phyloP scores from a whole-genome alignment of 1,140 invertebrate genomes.

The Anadara kagoshimensis region DNA sequence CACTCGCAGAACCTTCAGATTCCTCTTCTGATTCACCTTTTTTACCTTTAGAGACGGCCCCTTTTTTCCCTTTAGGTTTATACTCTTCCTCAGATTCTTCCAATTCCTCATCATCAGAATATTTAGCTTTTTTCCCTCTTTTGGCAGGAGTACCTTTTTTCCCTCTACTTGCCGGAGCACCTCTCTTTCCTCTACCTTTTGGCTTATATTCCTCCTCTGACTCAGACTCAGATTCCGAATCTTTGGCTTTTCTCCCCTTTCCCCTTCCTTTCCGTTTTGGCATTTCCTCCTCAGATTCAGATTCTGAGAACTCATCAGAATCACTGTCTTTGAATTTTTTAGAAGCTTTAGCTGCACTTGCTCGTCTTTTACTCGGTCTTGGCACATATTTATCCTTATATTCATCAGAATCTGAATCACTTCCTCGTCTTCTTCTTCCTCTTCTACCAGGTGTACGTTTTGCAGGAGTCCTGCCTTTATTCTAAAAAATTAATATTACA shows the following conservation, averaged over 20 bases:
- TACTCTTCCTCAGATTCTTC: constrained; percentile 47
- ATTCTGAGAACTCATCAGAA: constrained; percentile 9
- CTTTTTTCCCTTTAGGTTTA: constrained; percentile 34
- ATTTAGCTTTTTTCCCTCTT: not conserved
- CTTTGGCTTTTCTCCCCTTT: constrained; percentile 11
- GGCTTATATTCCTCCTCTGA: constrained; percentile 34
- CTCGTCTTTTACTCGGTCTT: constrained; percentile 55
- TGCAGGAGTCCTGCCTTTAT: constrained; percentile 10
- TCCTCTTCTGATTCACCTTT: constrained; percentile 46
- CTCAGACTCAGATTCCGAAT: constrained; percentile 24
- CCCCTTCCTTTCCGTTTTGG: constrained; percentile 7
- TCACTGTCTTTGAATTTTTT: constrained; percentile 35
- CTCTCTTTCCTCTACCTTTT: constrained; percentile 26
- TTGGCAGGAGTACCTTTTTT: constrained; percentile 11
- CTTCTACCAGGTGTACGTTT: constrained; percentile 19
- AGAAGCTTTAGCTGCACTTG: constrained; percentile 25
- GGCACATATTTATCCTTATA: constrained; percentile 66
- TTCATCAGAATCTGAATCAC: constrained; percentile 56
- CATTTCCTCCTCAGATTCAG: constrained; percentile 1
- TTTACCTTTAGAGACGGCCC: constrained; percentile 39
- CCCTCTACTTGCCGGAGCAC: constrained; percentile 9
- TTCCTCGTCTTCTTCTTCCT: constrained; percentile 27
- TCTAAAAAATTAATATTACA: not conserved
- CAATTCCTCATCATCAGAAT: constrained; percentile 29
- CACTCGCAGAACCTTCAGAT: constrained; percentile 31